phyloP scores from a whole-genome alignment of 2,888 invertebrate genomes.

The Blomia tropicalis region DNA sequence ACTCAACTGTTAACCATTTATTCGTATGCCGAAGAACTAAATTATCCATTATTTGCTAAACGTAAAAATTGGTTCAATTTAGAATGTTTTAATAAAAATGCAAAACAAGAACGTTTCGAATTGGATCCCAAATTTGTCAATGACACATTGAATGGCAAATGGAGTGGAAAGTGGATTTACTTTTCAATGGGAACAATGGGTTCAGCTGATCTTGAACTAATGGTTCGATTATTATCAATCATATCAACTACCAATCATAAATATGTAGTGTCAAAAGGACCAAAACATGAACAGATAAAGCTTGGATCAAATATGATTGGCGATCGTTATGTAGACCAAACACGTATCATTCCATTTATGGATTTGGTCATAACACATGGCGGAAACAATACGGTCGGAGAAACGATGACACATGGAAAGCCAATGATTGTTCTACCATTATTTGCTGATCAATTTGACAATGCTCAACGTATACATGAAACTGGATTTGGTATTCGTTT shows the following conservation, averaged over 20 bases:
- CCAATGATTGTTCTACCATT: slow-evolving; percentile 7
- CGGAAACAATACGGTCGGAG: slow-evolving; percentile 2
- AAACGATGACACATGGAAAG: background rate
- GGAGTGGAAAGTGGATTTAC: background rate
- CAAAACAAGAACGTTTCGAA: background rate
- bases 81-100: background rate
- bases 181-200: slow-evolving; percentile 10
- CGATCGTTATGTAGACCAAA: background rate
- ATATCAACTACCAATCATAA: background rate
- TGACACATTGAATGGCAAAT: background rate
- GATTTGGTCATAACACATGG: slow-evolving; percentile 11
- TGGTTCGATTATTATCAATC: background rate
- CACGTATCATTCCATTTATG: background rate
- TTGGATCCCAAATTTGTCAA: background rate
- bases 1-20: background rate
- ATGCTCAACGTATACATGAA: slow-evolving; percentile 9
- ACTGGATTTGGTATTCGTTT: slow-evolving; percentile 4
- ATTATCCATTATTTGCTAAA: background rate
- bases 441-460: slow-evolving; percentile 8
- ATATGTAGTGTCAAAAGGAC: background rate
- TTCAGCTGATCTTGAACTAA: background rate
- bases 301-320: background rate
- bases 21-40: background rate
- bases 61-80: background rate
- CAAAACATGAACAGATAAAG: background rate